Percentiles rank a stretch among this genome's conserved stretches.
Conservation (phyloP, 2,888 invertebrate species). For the Hololepta plana region DNA sequence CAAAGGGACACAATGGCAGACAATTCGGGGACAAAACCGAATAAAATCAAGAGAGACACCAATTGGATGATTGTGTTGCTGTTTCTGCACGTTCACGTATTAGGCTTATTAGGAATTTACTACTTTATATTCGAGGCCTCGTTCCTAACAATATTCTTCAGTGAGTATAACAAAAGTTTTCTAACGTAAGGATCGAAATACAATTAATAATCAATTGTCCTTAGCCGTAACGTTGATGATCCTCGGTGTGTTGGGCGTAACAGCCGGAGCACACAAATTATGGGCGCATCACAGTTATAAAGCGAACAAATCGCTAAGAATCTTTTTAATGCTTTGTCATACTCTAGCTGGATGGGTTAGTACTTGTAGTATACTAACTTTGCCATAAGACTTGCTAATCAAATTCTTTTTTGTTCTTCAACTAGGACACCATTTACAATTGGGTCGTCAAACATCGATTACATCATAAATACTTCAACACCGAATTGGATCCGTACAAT, state of each 20-base stretch:
- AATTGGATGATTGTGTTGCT: too few species aligned
- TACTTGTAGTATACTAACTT: conserved; percentile 8
- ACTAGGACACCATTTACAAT: conserved; percentile 62
- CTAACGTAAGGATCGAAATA: conserved; percentile 1
- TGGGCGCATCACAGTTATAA: conserved; percentile 83
- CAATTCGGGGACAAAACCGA: too few species aligned
- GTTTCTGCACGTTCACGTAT: too few species aligned
- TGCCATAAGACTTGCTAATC: not conserved
- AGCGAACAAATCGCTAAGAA: conserved; percentile 48
- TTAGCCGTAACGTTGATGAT: conserved; percentile 43
- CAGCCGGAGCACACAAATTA: conserved; percentile 80
- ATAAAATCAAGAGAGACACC: too few species aligned
- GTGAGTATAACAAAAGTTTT: conserved; percentile 16
- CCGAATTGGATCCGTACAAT: conserved; percentile 65
- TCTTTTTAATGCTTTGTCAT: conserved; percentile 68
- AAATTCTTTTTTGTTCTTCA: conserved; percentile 15
- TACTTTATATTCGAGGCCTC: conserved; percentile 17
- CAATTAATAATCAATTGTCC: conserved; percentile 2
- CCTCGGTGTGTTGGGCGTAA: conserved; percentile 58
- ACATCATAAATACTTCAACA: conserved; percentile 62
- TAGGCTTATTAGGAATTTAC: too few species aligned
- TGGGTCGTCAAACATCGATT: conserved; percentile 71
- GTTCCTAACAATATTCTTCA: conserved; percentile 17
- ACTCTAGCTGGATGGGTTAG: conserved; percentile 76
- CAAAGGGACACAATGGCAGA: too few species aligned